phyloP scores from a whole-genome alignment of 2,113 vertebrate genomes.

The Psilopogon haemacephalus region DNA sequence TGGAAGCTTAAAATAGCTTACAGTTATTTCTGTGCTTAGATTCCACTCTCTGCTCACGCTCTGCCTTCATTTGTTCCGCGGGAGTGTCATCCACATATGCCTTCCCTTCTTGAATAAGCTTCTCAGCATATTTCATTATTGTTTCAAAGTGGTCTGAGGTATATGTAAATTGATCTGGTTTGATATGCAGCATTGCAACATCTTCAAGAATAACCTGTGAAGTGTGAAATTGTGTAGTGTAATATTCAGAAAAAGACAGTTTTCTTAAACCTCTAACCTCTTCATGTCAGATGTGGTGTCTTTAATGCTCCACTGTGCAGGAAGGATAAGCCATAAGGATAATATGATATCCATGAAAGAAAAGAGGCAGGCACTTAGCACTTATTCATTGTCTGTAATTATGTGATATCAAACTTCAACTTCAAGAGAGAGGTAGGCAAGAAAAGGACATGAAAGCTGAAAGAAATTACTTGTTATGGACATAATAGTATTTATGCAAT shows the following conservation, averaged over 20 bases:
- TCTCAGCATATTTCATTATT: slow-evolving; percentile 87
- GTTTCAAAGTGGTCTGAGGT: slow-evolving; percentile 94
- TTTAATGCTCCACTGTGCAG: not conserved
- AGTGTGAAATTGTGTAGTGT: not conserved
- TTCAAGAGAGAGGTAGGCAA: not conserved
- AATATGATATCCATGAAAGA: not conserved
- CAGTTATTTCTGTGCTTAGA: slow-evolving; percentile 89
- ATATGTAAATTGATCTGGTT: slow-evolving; percentile 96
- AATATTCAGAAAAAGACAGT: not conserved
- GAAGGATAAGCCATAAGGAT: not conserved
- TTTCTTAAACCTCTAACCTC: not conserved
- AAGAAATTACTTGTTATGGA: not conserved
- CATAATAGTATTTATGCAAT: not conserved
- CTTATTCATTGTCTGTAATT: not conserved
- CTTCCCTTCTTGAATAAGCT: slow-evolving; percentile 89
- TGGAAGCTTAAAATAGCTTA: slow-evolving; percentile 64
- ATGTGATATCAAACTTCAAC: not conserved
- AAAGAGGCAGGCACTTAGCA: not conserved
- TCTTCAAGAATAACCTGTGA: slow-evolving; percentile 96
- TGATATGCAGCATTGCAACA: slow-evolving; percentile 93
- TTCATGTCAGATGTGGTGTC: not conserved
- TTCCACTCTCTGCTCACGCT: slow-evolving; percentile 90
- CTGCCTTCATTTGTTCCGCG: slow-evolving; percentile 93
- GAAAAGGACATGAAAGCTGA: not conserved
- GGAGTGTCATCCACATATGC: slow-evolving; percentile 95